These are phyloP conservation scores for Toxotes lorentzi DNA, from an alignment of 2,797 vertebrate genomes.

Conservation along the genomic window DNA sequence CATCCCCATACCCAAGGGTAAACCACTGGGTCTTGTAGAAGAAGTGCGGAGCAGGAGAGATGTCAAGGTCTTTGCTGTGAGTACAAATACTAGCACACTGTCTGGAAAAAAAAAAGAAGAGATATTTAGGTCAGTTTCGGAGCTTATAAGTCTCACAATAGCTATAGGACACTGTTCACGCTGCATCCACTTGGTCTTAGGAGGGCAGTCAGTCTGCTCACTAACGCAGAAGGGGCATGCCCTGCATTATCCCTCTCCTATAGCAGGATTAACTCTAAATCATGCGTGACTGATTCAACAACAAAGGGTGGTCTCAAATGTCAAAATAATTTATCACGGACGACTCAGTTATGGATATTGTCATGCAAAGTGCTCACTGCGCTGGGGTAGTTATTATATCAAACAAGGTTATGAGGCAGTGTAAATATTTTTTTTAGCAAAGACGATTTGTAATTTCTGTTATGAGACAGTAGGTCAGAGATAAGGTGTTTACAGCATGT, in stretches of 20 bases:
- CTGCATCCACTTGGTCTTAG: slow-evolving; percentile 48
- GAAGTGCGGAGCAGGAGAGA: slow-evolving; percentile 91
- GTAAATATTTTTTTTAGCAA: background rate
- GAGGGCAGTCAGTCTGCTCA: slow-evolving; percentile 51
- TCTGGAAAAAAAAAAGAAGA: background rate
- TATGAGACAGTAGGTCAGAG: slow-evolving; percentile 27
- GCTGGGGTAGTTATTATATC: slow-evolving; percentile 3
- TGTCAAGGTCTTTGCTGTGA: slow-evolving; percentile 91
- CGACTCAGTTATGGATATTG: slow-evolving; percentile 69
- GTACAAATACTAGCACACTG: slow-evolving; percentile 63
- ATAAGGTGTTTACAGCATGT: slow-evolving; percentile 36
- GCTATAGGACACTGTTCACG: slow-evolving; percentile 52
- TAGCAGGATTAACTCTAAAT: slow-evolving; percentile 77
- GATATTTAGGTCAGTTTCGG: slow-evolving; percentile 64
- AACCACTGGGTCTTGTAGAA: slow-evolving; percentile 91
- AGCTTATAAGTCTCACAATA: slow-evolving; percentile 43
- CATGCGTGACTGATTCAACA: slow-evolving; percentile 81
- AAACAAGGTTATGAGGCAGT: slow-evolving; percentile 18
- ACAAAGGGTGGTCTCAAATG: slow-evolving; percentile 76
- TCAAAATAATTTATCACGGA: slow-evolving; percentile 75
- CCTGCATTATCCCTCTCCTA: slow-evolving; percentile 70
- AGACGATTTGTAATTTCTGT: slow-evolving; percentile 27
- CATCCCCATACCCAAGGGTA: slow-evolving; percentile 92
- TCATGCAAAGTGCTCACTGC: slow-evolving; percentile 64
- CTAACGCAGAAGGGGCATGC: slow-evolving; percentile 50